Conservation (phyloP, 2,113 vertebrate species). For the Tragelaphus strepsiceros region DNA sequence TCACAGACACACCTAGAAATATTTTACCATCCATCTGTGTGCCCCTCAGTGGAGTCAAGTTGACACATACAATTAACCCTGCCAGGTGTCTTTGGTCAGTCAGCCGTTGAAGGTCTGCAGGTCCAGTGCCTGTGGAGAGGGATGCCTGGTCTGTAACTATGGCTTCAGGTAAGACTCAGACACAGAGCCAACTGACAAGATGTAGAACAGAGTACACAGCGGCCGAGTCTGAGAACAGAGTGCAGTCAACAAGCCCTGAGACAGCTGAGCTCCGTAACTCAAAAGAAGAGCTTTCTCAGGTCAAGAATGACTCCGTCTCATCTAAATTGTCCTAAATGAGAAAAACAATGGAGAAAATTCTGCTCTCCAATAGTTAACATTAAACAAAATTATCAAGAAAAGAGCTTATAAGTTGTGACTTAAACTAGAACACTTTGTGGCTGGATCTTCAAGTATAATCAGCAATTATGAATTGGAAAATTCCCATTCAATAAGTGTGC, state of each 20-base stretch:
- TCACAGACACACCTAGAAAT: not conserved
- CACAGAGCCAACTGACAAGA: not conserved
- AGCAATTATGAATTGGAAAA: conserved; percentile 60
- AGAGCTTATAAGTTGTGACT: conserved; percentile 33
- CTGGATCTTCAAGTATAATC: conserved; percentile 49
- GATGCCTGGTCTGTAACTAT: not conserved
- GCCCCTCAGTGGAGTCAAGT: not conserved
- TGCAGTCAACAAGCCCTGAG: not conserved
- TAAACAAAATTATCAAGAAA: conserved; percentile 51
- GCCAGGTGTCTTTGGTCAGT: not conserved
- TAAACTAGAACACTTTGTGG: conserved; percentile 46
- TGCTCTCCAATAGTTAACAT: not conserved
- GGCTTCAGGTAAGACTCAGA: not conserved
- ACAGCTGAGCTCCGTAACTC: not conserved
- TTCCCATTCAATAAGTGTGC: conserved; percentile 25
- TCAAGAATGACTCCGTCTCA: not conserved
- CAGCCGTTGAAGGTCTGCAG: not conserved
- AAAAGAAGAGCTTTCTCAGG: not conserved
- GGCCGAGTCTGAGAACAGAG: not conserved
- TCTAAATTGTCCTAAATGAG: not conserved
- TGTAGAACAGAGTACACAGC: not conserved
- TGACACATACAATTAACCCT: not conserved
- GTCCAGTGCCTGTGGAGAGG: not conserved
- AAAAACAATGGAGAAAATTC: not conserved
- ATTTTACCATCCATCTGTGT: not conserved